These are phyloP conservation scores for Elephas maximus DNA, from an alignment of 2,113 vertebrate genomes.

Conservation along the genomic window DNA sequence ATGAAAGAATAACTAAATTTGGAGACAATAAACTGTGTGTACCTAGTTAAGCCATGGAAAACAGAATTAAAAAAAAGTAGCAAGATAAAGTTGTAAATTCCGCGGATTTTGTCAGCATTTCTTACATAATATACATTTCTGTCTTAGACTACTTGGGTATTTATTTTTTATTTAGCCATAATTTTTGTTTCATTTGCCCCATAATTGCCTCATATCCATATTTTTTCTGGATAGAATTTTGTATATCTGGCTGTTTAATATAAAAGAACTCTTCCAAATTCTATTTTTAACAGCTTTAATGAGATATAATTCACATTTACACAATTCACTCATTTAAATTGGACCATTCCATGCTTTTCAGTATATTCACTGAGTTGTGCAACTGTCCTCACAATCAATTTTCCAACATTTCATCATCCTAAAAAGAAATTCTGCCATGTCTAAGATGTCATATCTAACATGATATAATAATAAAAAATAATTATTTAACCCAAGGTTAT, in stretches of 20 bases:
- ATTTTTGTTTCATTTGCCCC: background rate
- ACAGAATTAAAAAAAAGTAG: background rate
- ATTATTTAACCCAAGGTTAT: background rate
- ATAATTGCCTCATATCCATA: background rate
- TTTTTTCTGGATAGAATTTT: background rate
- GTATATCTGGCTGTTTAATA: background rate
- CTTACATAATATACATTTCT: conserved; percentile 5
- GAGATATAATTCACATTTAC: background rate
- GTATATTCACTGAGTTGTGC: too few relatives aligned
- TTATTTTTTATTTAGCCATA: background rate
- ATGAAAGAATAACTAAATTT: background rate
- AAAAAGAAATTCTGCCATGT: background rate
- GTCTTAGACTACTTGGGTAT: background rate
- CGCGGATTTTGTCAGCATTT: background rate
- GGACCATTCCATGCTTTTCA: background rate
- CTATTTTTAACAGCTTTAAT: background rate
- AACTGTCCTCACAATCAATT: too few relatives aligned
- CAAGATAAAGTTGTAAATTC: background rate
- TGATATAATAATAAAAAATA: background rate
- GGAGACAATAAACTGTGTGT: background rate
- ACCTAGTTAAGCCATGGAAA: background rate
- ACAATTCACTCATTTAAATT: background rate
- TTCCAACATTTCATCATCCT: too few relatives aligned
- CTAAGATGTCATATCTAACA: background rate
- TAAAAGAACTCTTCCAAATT: conserved; percentile 24